phyloP scores from a whole-genome alignment of 1,140 invertebrate species.

The Parasteatoda tepidariorum region DNA sequence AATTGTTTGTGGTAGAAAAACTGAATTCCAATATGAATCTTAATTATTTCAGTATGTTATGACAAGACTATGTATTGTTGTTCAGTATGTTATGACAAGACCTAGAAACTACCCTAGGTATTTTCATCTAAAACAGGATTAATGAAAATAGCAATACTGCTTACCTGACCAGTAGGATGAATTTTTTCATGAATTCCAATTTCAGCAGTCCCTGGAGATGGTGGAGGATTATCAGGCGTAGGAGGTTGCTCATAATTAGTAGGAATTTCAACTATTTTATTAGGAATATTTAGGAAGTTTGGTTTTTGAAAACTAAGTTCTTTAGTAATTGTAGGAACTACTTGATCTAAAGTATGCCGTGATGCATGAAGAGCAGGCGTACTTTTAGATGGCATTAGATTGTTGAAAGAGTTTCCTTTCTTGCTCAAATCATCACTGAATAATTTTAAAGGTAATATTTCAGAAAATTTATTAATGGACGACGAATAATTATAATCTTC shows the following conservation, averaged over 20 bases:
- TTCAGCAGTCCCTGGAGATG: constrained; percentile 88
- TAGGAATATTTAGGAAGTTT: constrained; percentile 45
- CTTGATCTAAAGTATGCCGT: constrained; percentile 55
- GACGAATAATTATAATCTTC: background rate
- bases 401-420: constrained; percentile 52
- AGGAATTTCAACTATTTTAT: constrained; percentile 71
- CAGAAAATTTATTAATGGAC: constrained; percentile 30
- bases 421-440: constrained; percentile 35
- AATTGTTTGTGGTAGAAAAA: too few relatives aligned
- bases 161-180: constrained; percentile 86
- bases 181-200: constrained; percentile 91
- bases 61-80: too few relatives aligned
- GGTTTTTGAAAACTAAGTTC: constrained; percentile 48
- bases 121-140: too few relatives aligned
- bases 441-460: constrained; percentile 38
- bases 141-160: too few relatives aligned
- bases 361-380: constrained; percentile 58
- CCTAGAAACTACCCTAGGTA: too few relatives aligned
- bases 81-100: too few relatives aligned
- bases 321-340: constrained; percentile 32
- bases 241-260: constrained; percentile 91
- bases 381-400: constrained; percentile 58
- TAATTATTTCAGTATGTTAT: too few relatives aligned
- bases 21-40: too few relatives aligned
- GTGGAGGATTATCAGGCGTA: constrained; percentile 93